Evolutionary conservation across 2,888 invertebrate species (phyloP), one percentile per base, ranked within the genome.

Genomic region (Aproaerema taeniolella): DNA sequence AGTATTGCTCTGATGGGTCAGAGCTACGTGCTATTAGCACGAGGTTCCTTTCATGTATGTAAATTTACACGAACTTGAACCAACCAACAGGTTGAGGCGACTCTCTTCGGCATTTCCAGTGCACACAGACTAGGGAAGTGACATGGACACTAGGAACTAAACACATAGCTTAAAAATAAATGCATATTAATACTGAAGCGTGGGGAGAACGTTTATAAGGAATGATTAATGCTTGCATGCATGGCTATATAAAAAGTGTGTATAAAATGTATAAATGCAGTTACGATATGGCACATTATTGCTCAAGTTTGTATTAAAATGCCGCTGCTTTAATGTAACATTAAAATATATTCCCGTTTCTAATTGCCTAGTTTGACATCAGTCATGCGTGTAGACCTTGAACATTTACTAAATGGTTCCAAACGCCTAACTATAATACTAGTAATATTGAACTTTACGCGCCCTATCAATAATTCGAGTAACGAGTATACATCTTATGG

Each of bases 31-130:
- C 58, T 61, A 52, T n/a, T n/a, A n/a, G n/a, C n/a, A n/a, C n/a
- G 55, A 49, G 51, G 10, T 25, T 41, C 14, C 24, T 26, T 41
- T 31, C 15, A 34, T 43, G 32, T 38, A 9, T 25, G 35, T 41
- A 45, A 40, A 49, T 50, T 62, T 51, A 51, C 45, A 52, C 60
- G 57, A 58, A 51, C 54, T 60, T 56, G 55, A 60, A 58, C 55
- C 45, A 52, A 47, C 43, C 45, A 52, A 47, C 43, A 56, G 37
- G 11, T 58, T 51, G 68, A 71, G 72, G 75, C 74, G 69, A 77
- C 65, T 83, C 85, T 83, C 85, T 72, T 79, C 83, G 83, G 85
- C 83, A 78, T 73, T 68, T 73, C 53, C 74, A 78, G 82, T 85
- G 82, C 79, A 71, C 65, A 66, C 49, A 67, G 63, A 74, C 81